Base-by-base conservation (phyloP, 2,797 vertebrate species). In the Eospalax fontanierii region DNA sequence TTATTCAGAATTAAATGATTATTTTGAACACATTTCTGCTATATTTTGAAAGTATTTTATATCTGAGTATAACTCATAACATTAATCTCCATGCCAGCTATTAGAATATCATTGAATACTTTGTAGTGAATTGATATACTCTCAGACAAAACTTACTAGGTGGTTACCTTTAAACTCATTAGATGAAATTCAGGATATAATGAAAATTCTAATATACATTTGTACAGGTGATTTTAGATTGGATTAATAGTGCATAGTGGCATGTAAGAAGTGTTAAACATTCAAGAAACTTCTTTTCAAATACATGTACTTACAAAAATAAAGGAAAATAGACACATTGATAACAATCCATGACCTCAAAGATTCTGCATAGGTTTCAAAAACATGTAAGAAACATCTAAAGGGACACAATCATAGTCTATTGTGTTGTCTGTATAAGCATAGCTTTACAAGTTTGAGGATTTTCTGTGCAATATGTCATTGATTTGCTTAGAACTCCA, bases 401-500 rank as follows among this genome's bases (percentile, higher is more conserved):
- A 90, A 59, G 61, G 10, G 8, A 26, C 10, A 4, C 28, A 61
- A 26, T 73, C 16, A n/a, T 26, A 71, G 8, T 82, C 65, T 88
- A 14, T 89, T 46, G 57, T 6, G 12, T 26, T 73, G 8, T 91
- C 65, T 88, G 30, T 57, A 50, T 61, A 43, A 74, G 6, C 12
- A 78, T 3, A 93, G 26, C 81, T 80, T 89, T 70, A 74, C 18
- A 79, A 21, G 38, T 68, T 86, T 83, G 40, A 83, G 19, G 21
- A 87, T 89, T 88, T 89, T 26, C 78, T 74, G n/a, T 38, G 86
- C 66, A 71, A n/a, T 43, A 15, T 86, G 87, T 63, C 93, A 74
- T 85, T 95, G 66, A 89, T 95, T 92, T 83, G 40, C 70, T 93
- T 94, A 74, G n/a, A 78, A 89, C 24, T 86, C 35, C 43, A 9